Conservation (phyloP, 2,113 vertebrate genomes). For the Puffinus mauretanicus region DNA sequence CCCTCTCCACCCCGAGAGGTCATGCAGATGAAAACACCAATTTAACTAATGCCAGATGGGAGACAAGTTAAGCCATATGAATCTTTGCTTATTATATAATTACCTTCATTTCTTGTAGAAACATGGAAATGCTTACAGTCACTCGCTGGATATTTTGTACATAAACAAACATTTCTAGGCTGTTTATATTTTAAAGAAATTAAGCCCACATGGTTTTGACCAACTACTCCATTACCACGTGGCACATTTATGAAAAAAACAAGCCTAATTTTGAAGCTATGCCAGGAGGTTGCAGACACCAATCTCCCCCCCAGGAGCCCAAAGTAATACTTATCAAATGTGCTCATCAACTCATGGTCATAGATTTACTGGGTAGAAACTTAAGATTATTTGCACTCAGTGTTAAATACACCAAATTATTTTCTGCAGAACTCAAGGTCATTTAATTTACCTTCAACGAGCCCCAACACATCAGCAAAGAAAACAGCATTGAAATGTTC, state of each 20-base stretch:
- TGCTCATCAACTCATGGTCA: neutral
- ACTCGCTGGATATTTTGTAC: neutral
- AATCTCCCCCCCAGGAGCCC: neutral
- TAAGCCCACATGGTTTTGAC: conserved; percentile 25
- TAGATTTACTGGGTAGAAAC: neutral
- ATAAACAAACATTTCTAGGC: conserved; percentile 34
- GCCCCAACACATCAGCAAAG: neutral
- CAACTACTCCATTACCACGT: neutral
- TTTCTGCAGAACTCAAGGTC: neutral
- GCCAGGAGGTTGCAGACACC: neutral
- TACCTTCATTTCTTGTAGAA: conserved; percentile 24
- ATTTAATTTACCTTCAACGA: neutral
- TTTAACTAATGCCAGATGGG: conserved; percentile 49
- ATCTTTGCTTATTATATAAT: conserved; percentile 40
- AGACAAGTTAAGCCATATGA: conserved; percentile 34
- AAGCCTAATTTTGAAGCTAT: neutral
- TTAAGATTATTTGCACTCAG: neutral
- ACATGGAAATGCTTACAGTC: conserved; percentile 13
- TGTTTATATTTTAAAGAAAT: conserved; percentile 41
- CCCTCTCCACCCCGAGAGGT: conserved; percentile 8
- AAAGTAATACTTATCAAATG: neutral
- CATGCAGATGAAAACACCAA: conserved; percentile 13
- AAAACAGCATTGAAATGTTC: neutral
- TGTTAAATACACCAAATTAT: neutral
- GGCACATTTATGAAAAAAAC: neutral